Percentiles rank a stretch among this genome's conserved stretches.
phyloP scores from a whole-genome alignment of 2,888 invertebrate genomes.

The Hybos culiciformis region DNA sequence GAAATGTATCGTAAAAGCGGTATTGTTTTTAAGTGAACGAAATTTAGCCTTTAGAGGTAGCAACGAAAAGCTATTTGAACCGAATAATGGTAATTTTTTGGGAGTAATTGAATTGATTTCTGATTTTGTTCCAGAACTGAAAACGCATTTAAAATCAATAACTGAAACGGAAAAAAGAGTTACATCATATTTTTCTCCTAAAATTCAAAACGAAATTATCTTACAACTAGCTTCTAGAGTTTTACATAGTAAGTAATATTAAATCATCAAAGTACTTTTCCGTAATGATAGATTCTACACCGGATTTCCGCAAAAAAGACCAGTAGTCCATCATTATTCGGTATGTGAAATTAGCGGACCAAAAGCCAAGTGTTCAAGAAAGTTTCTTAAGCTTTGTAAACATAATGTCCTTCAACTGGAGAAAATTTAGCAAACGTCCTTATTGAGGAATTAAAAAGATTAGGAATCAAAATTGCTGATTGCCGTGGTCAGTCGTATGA shows the following conservation, averaged over 20 bases:
- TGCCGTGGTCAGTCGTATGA: constrained; percentile 1
- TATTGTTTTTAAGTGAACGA: constrained; percentile 1
- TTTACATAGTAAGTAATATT: constrained; percentile 3
- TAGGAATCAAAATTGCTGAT: constrained; percentile 3
- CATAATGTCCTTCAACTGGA: background rate
- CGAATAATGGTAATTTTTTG: constrained; percentile 3
- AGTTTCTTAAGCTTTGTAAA: constrained; percentile 1
- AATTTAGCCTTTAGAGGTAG: constrained; percentile 2
- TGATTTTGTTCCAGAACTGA: background rate
- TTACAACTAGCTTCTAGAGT: constrained; percentile 5
- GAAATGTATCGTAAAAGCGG: constrained; percentile 4
- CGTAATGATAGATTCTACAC: background rate
- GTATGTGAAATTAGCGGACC: background rate
- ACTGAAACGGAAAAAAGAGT: constrained; percentile 3
- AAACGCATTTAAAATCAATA: constrained; percentile 2
- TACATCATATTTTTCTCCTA: constrained; percentile 2
- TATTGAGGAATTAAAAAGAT: constrained; percentile 2
- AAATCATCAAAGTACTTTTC: constrained; percentile 2
- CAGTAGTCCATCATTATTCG: constrained; percentile 4
- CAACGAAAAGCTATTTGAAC: constrained; percentile 2
- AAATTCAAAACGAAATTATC: constrained; percentile 4
- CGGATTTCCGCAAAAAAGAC: constrained; percentile 2
- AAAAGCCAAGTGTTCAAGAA: background rate
- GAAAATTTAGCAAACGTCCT: constrained; percentile 2
- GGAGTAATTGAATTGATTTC: constrained; percentile 5